Evolutionary conservation across 1,140 invertebrate genomes (phyloP).

Genomic region (Dryas iulia): DNA sequence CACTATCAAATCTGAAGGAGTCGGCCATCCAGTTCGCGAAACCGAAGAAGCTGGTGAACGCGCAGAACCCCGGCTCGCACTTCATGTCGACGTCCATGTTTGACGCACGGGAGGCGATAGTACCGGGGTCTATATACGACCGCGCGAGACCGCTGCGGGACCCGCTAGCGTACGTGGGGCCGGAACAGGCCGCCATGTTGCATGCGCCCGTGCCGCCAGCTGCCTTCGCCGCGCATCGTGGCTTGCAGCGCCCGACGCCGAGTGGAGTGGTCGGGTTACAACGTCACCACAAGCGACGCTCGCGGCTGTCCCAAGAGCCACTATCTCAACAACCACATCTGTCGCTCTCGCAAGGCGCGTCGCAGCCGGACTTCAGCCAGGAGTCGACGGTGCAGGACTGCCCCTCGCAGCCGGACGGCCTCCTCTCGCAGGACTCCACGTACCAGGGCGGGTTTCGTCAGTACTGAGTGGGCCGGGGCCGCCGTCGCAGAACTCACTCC

Average conservation of each 20-base stretch:
- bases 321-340: conserved; percentile 85
- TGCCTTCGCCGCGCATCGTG: conserved; percentile 81
- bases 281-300: conserved; percentile 44
- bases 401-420: conserved; percentile 95
- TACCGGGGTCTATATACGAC: conserved; percentile 87
- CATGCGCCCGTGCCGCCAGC: conserved; percentile 93
- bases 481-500: conserved; percentile 41
- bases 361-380: conserved; percentile 91
- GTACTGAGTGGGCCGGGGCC: conserved; percentile 80
- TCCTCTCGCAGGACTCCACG: conserved; percentile 96
- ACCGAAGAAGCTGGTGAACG: conserved; percentile 96
- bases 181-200: conserved; percentile 89
- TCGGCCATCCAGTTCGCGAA: conserved; percentile 98
- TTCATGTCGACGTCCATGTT: conserved; percentile 98
- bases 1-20: conserved; percentile 98
- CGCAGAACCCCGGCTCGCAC: conserved; percentile 96
- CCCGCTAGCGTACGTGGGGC: conserved; percentile 95
- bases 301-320: conserved; percentile 79
- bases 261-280: conserved; percentile 32
- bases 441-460: conserved; percentile 89
- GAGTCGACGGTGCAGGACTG: conserved; percentile 94
- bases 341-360: conserved; percentile 88
- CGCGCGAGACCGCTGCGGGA: conserved; percentile 83
- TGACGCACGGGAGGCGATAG: conserved; percentile 93
- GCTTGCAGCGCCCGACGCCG: conserved; percentile 45